Base-by-base conservation (phyloP, 2,797 vertebrate genomes). In the Enoplosus armatus region DNA sequence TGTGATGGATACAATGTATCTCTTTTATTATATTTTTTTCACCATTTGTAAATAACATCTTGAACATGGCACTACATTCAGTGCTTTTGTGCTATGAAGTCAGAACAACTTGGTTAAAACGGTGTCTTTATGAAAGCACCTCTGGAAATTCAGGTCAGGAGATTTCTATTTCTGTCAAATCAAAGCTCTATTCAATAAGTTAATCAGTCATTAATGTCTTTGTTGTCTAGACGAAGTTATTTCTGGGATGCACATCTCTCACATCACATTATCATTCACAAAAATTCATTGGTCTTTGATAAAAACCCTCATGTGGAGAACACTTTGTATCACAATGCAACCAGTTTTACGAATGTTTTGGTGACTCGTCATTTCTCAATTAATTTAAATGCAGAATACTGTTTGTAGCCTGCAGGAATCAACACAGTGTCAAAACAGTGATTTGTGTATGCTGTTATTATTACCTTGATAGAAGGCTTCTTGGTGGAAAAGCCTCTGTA, bases 401-500 rank as follows among this genome's bases (percentile, higher is more conserved):
- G 50, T 16, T 11, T 14, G 6, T n/a, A 29, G 16, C 48, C 22
- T 60, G 45, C 37, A 77, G 33, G 26, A 81, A 39, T 68, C 12
- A 64, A 72, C 53, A 73, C 31, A 47, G 9, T 69, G 48, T 72
- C n/a, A 74, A 64, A 54, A 1, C 55, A 63, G 51, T n/a, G 5
- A 45, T 59, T 10, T 75, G 35, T 55, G 53, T 29, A 47, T 51
- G 35, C 4, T 43, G 72, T 14, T 74, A 53, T 72, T 16, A 88
- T 95, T 97, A 99, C 98, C 97, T 99, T 99, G 75, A 97, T 88
- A 68, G 95, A 97, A 61, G 98, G 98, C 89, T 98, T 99, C 95
- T 96, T 98, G 89, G 95, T 96, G 78, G 98, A 97, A 92, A 98
- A 96, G 77, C 98, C 98, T 96, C 98, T 95, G 94, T 98, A 99